Percentiles rank a stretch among this genome's conserved stretches.
Evolutionary conservation across 2,888 invertebrate species (phyloP).

Genomic region (Exocentrus adspersus): DNA sequence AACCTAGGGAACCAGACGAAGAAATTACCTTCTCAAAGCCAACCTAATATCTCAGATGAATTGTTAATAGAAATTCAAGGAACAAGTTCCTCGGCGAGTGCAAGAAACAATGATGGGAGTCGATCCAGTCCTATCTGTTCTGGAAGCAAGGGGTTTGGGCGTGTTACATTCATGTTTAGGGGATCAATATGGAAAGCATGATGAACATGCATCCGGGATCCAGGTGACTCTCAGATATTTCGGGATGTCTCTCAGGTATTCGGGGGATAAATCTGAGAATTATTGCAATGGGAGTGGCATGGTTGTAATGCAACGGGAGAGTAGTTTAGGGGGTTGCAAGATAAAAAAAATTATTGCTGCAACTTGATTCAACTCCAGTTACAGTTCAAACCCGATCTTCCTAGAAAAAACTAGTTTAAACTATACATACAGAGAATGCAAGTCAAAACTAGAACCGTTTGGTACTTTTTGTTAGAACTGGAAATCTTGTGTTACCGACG

Average conservation of each 20-base stretch:
- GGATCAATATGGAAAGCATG: slow-evolving; percentile 22
- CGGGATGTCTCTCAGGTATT: slow-evolving; percentile 8
- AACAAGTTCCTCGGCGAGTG: background rate
- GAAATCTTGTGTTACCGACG: no score
- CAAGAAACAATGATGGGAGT: background rate
- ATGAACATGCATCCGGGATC: slow-evolving; percentile 12
- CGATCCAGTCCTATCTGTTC: background rate
- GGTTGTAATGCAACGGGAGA: no score
- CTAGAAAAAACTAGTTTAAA: no score
- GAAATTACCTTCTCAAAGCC: background rate
- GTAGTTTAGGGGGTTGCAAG: no score
- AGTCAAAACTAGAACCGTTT: no score
- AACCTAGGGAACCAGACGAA: background rate
- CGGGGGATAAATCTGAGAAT: background rate
- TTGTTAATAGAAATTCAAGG: slow-evolving; percentile 3
- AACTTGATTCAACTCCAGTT: no score
- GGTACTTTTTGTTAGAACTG: no score
- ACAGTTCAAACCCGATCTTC: no score
- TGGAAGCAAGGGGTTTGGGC: background rate
- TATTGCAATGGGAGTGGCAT: background rate
- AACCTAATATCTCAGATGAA: slow-evolving; percentile 3
- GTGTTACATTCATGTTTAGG: slow-evolving; percentile 6
- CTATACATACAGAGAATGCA: no score
- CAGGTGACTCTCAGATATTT: slow-evolving; percentile 20
- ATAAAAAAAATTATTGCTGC: no score